Evolutionary conservation across 1,140 invertebrate genomes (phyloP).

Genomic region (Cyclina sinensis): DNA sequence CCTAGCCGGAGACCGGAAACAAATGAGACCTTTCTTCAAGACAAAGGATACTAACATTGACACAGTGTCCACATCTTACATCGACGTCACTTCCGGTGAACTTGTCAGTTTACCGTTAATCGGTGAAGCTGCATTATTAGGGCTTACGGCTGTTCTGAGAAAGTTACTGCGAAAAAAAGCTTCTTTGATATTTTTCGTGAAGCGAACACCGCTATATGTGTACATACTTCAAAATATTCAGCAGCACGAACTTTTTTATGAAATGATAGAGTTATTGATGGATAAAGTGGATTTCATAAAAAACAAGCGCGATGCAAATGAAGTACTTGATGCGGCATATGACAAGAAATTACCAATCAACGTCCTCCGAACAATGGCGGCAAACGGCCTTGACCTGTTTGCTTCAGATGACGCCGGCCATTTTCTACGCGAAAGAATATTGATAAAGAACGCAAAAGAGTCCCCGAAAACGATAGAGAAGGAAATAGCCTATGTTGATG

Average conservation of each 20-base stretch:
- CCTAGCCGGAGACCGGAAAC: slow-evolving; percentile 32
- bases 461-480: background rate
- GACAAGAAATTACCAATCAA: slow-evolving; percentile 38
- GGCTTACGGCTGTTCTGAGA: slow-evolving; percentile 17
- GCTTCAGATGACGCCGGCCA: slow-evolving; percentile 37
- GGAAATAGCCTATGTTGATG: slow-evolving; percentile 35
- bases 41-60: background rate
- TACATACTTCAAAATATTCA: slow-evolving; percentile 45
- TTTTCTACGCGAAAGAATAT: slow-evolving; percentile 54
- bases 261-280: background rate
- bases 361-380: slow-evolving; percentile 24
- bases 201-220: slow-evolving; percentile 14
- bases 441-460: slow-evolving; percentile 19
- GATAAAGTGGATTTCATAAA: slow-evolving; percentile 40
- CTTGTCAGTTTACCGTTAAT: slow-evolving; percentile 24
- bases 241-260: background rate
- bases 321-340: slow-evolving; percentile 37
- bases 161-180: slow-evolving; percentile 39
- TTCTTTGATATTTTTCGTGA: background rate
- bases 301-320: background rate
- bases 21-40: slow-evolving; percentile 44
- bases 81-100: slow-evolving; percentile 15
- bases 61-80: background rate
- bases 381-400: slow-evolving; percentile 54
- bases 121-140: slow-evolving; percentile 26